Conservation (phyloP, 2,797 vertebrate genomes). For the Scolopax rusticola region DNA sequence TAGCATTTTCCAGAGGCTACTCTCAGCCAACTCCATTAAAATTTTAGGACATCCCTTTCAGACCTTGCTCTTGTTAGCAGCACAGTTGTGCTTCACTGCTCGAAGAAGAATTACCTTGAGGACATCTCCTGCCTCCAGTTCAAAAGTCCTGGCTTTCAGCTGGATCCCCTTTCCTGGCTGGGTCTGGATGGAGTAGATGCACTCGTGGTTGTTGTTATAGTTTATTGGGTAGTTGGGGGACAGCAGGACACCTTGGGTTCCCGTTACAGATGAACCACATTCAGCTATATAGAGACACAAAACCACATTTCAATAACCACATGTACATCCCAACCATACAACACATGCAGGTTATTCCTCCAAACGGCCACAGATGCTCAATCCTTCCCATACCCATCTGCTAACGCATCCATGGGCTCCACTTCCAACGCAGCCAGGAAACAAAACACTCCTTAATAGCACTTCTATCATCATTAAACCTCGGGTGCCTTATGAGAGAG, state of each 20-base stretch:
- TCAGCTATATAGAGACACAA: constrained; percentile 86
- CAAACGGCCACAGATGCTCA: background rate
- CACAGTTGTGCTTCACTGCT: accelerated
- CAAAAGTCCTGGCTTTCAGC: constrained; percentile 91
- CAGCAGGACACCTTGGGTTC: constrained; percentile 95
- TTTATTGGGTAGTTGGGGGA: constrained; percentile 98
- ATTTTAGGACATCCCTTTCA: background rate
- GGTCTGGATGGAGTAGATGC: constrained; percentile 99
- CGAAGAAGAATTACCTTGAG: constrained; percentile 86
- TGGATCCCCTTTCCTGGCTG: constrained; percentile 98
- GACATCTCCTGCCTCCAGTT: constrained; percentile 90
- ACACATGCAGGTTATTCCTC: background rate
- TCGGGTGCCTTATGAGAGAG: background rate
- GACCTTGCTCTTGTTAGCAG: accelerated
- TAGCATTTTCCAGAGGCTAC: background rate
- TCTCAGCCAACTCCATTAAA: background rate
- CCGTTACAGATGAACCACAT: constrained; percentile 96
- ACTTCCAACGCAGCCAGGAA: background rate
- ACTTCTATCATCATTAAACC: background rate
- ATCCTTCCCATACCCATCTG: background rate
- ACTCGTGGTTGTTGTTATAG: constrained; percentile 97
- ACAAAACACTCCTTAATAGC: background rate
- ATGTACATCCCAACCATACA: accelerated
- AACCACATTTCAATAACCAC: constrained; percentile 31
- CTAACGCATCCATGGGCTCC: background rate